Base-by-base conservation (phyloP, 2,888 invertebrate genomes). In the Caradrina clavipalpis region DNA sequence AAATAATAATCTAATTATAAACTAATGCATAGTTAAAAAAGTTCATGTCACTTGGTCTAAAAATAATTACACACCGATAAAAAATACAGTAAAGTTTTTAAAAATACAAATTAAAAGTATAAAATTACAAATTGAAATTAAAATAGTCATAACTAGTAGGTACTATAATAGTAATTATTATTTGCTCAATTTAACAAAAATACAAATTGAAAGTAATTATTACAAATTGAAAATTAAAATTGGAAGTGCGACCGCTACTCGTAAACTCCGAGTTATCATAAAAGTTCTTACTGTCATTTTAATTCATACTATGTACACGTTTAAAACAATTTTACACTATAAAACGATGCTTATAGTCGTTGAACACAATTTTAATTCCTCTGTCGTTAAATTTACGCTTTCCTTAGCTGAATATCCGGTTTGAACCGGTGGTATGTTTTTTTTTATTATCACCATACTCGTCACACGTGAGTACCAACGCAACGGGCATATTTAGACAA, bases 401-500 rank as follows among this genome's bases (percentile, higher is more conserved):
- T 73, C 76, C 69, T 71, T 60, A 47, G 51, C 55, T 69, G 71
- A 73, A 57, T 75, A 80, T 80, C 77, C 80, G 77, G 80, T 76
- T 15, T 63, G 21, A 49, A 60, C 50, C 64, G 31, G 67, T 68
- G 63, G 56, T 53, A 47, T 55, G 61, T 69, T 61, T 73, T 70
- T n/a, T 68, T 76, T 69, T 72, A 68, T 61, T 39, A 68, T 65
- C 56, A 58, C 31, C 58, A 47, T 64, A 26, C 55, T 55, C 77
- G 88, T 84, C 86, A 88, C 87, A 88, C 86, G 78, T 83, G 88
- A 82, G 76, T 54, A 69, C 61, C 39, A 57, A 51, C 80, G 83
- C 87, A 87, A 85, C 86, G 81, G 90, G 91, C 94, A 93, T 94
- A 93, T 94, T 94, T 93, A 93, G 94, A 94, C 94, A 94, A 94